A percentile compares a stretch with the other conserved stretches of the same genome.
Conservation (phyloP, 2,888 invertebrate genomes). For the Bhutanitis thaidina region DNA sequence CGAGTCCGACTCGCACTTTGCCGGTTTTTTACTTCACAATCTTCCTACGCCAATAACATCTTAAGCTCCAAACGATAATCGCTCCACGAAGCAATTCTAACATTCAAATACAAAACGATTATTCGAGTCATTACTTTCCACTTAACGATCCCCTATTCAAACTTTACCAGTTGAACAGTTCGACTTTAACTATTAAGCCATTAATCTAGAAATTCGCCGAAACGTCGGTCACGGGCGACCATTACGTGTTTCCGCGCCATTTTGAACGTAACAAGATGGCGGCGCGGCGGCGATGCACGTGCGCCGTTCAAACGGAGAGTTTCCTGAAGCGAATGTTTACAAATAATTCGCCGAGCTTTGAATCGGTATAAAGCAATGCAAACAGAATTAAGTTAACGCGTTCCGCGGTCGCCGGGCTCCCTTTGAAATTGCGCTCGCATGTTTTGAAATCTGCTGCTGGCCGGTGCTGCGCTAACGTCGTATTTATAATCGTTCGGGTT, state of each 20-base stretch:
- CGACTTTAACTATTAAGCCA: conserved; percentile 68
- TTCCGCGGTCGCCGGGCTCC: conserved; percentile 29
- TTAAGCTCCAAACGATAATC: conserved; percentile 24
- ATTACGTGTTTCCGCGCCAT: conserved; percentile 43
- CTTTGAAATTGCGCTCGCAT: conserved; percentile 31
- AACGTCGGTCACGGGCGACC: conserved; percentile 38
- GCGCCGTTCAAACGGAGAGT: conserved; percentile 40
- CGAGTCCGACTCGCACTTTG: too few species aligned
- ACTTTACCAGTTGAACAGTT: conserved; percentile 54
- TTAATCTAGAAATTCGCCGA: conserved; percentile 59
- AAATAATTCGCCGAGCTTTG: conserved; percentile 45
- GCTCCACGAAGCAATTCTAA: conserved; percentile 12
- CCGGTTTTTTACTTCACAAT: too few species aligned
- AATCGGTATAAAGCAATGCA: conserved; percentile 37
- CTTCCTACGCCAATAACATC: not conserved
- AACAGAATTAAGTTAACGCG: conserved; percentile 40
- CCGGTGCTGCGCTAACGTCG: conserved; percentile 1
- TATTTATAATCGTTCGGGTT: conserved; percentile 1
- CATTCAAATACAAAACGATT: conserved; percentile 44
- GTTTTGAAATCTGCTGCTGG: conserved; percentile 22
- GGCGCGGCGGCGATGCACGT: conserved; percentile 39
- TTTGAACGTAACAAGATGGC: conserved; percentile 41
- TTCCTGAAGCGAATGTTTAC: conserved; percentile 51
- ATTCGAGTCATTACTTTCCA: conserved; percentile 57
- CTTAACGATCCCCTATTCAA: conserved; percentile 41